A percentile compares a stretch with the other conserved stretches of the same genome.
These are phyloP conservation scores for Syngnathus floridae DNA, from an alignment of 2,113 vertebrate genomes.

Conservation along the genomic window DNA sequence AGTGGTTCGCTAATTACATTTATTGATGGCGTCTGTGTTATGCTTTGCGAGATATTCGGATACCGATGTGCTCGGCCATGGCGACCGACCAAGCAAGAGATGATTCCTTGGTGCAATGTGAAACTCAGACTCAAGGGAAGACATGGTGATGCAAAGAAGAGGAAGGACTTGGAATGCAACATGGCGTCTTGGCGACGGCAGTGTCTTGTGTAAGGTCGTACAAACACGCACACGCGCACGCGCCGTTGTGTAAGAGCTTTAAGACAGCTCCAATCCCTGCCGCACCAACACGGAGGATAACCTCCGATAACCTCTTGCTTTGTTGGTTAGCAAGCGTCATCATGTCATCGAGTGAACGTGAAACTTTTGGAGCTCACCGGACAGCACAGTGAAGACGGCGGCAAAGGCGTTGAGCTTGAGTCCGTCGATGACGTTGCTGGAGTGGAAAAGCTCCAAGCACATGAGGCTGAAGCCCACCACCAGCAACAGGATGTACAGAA, in stretches of 20 bases:
- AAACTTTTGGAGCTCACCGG: slow-evolving; percentile 67
- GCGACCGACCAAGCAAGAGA: not conserved
- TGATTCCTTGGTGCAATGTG: not conserved
- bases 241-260: slow-evolving; percentile 49
- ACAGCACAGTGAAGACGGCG: slow-evolving; percentile 95
- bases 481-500: slow-evolving; percentile 91
- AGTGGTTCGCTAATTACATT: not conserved
- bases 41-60: not conserved
- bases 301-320: slow-evolving; percentile 11
- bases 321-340: not conserved
- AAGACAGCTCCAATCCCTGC: slow-evolving; percentile 33
- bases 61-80: not conserved
- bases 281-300: slow-evolving; percentile 31
- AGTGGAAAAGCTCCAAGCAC: slow-evolving; percentile 95
- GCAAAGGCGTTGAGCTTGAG: slow-evolving; percentile 97
- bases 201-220: slow-evolving; percentile 18
- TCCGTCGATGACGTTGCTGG: slow-evolving; percentile 92
- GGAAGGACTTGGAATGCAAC: not conserved
- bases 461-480: slow-evolving; percentile 95
- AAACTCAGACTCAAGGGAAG: not conserved
- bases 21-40: not conserved
- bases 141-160: not conserved
- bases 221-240: not conserved
- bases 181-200: slow-evolving; percentile 13
- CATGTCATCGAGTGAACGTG: not conserved